Evolutionary conservation across 2,113 vertebrate species (phyloP).

Genomic region (Charadrius vociferus): DNA sequence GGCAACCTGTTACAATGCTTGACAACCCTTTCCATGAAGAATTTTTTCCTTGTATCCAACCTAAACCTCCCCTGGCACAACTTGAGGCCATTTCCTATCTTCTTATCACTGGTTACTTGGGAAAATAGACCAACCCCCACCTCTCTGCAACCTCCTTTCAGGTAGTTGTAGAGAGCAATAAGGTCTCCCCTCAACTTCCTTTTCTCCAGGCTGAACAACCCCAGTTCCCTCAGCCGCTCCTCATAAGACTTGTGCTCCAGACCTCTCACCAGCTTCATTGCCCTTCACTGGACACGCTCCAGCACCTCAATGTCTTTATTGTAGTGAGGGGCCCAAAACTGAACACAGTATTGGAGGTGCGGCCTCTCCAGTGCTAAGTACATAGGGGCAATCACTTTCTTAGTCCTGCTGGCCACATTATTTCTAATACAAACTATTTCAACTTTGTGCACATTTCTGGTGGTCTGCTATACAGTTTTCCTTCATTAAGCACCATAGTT

Average conservation of each 20-base stretch:
- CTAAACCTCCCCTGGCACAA: not conserved
- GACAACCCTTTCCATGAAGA: not conserved
- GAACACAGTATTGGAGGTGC: not conserved
- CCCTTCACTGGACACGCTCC: not conserved
- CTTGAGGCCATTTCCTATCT: not conserved
- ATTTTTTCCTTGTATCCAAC: not conserved
- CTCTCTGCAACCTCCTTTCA: not conserved
- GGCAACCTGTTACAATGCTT: not conserved
- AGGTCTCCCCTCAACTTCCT: not conserved
- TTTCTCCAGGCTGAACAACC: not conserved
- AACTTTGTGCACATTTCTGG: not conserved
- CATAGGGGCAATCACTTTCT: not conserved
- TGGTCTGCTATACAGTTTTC: not conserved
- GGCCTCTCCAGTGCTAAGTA: fast-evolving
- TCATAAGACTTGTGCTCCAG: not conserved
- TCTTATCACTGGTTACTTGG: not conserved
- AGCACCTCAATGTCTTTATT: not conserved
- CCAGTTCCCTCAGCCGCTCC: not conserved
- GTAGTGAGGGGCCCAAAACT: not conserved
- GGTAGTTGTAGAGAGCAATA: not conserved
- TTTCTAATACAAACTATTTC: not conserved
- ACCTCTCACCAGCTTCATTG: too few species aligned
- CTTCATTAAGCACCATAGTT: not conserved
- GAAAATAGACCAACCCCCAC: not conserved
- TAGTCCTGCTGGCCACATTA: not conserved